Conservation (phyloP, 1,140 invertebrate species). For the Tetraneura akinire region DNA sequence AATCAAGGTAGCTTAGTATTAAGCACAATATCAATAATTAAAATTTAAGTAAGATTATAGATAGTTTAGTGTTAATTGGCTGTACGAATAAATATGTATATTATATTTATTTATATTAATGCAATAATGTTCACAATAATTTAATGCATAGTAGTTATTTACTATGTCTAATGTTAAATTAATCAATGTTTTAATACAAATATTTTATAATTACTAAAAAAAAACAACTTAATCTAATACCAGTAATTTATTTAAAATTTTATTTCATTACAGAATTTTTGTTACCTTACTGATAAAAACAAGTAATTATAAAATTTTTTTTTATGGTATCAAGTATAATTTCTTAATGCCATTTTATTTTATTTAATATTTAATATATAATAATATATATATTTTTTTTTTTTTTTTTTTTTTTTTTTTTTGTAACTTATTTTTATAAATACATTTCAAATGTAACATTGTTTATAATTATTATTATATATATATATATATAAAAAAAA, state of each 20-base stretch:
- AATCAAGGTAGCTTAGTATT: slow-evolving; percentile 25
- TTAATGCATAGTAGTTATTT: slow-evolving; percentile 20
- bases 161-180: neutral
- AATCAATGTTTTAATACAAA: slow-evolving; percentile 7
- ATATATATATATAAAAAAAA: slow-evolving; percentile 28
- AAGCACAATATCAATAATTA: slow-evolving; percentile 29
- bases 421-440: slow-evolving; percentile 47
- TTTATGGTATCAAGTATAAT: slow-evolving; percentile 11
- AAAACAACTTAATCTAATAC: slow-evolving; percentile 3
- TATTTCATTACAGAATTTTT: slow-evolving; percentile 11
- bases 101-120: slow-evolving; percentile 1
- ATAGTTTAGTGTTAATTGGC: slow-evolving; percentile 8
- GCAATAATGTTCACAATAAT: slow-evolving; percentile 12
- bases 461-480: slow-evolving; percentile 36
- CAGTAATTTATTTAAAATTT: slow-evolving; percentile 25
- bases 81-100: slow-evolving; percentile 9
- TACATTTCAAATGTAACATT: slow-evolving; percentile 36
- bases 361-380: no score
- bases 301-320: neutral
- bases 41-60: slow-evolving; percentile 22
- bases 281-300: slow-evolving; percentile 7
- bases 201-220: neutral
- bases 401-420: no score
- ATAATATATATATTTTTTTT: no score
- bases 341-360: slow-evolving; percentile 36